phyloP scores from a whole-genome alignment of 1,140 invertebrate species.

The Lethocerus indicus region DNA sequence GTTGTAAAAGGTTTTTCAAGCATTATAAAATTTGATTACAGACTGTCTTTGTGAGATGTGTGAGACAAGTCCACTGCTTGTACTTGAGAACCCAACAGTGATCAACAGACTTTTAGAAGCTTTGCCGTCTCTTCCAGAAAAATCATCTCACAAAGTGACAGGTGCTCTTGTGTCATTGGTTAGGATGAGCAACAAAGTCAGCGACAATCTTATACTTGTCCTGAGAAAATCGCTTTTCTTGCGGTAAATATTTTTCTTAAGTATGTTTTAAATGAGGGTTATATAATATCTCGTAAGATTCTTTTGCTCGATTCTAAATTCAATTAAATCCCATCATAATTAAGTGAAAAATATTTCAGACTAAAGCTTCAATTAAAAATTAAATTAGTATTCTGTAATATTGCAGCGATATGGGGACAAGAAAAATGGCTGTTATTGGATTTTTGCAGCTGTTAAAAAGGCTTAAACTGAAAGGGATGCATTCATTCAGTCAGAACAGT shows the following conservation, averaged over 20 bases:
- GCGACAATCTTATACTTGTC: conserved; percentile 33
- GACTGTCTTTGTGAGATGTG: conserved; percentile 33
- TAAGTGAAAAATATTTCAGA: not conserved
- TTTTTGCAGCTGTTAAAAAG: conserved; percentile 33
- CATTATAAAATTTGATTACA: conserved; percentile 20
- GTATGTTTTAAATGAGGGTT: not conserved
- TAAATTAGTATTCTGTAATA: not conserved
- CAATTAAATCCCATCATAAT: too few relatives aligned
- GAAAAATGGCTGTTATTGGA: conserved; percentile 34
- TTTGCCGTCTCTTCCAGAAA: conserved; percentile 26
- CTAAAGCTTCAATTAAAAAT: not conserved
- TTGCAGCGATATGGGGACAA: conserved; percentile 19
- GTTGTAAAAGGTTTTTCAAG: not conserved
- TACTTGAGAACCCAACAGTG: conserved; percentile 28
- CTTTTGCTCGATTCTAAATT: too few relatives aligned
- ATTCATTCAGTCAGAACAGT: conserved; percentile 26
- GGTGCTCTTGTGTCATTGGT: conserved; percentile 31
- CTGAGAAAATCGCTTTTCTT: conserved; percentile 35
- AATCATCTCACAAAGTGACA: conserved; percentile 26
- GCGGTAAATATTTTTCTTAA: conserved; percentile 21
- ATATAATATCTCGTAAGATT: not conserved
- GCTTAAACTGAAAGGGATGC: conserved; percentile 28
- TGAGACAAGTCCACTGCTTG: conserved; percentile 25
- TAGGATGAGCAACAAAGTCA: conserved; percentile 25
- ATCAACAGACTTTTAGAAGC: conserved; percentile 30